phyloP scores from a whole-genome alignment of 2,888 invertebrate genomes.

The Synergus itoensis region DNA sequence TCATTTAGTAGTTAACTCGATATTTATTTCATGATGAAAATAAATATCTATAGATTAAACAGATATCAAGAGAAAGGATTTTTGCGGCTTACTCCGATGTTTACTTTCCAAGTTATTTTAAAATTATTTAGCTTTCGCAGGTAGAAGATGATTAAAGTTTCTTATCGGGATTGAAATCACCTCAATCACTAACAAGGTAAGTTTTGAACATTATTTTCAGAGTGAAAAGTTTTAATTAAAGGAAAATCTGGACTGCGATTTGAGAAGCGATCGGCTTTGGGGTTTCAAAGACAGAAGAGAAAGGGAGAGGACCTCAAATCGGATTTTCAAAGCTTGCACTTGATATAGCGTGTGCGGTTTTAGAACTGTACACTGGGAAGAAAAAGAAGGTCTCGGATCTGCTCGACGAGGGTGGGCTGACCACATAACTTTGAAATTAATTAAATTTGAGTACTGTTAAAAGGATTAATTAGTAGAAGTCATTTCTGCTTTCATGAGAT shows the following conservation, averaged over 20 bases:
- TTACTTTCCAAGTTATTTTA: too few species aligned
- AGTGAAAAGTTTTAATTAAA: conserved; percentile 32
- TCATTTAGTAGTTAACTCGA: too few species aligned
- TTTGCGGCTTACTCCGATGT: too few species aligned
- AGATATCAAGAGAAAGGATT: too few species aligned
- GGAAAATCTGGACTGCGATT: conserved; percentile 29
- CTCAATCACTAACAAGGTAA: conserved; percentile 22
- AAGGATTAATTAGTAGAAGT: conserved; percentile 75
- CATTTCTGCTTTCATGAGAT: conserved; percentile 55
- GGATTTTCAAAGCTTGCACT: conserved; percentile 59
- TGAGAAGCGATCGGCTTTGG: conserved; percentile 9
- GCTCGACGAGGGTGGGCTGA: conserved; percentile 52
- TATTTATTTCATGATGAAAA: too few species aligned
- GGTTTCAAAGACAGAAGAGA: conserved; percentile 49
- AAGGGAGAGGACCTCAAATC: conserved; percentile 59
- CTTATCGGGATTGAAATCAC: background rate
- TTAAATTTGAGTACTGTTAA: conserved; percentile 75
- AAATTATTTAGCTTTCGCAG: background rate
- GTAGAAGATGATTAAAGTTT: background rate
- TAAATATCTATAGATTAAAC: too few species aligned
- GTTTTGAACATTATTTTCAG: conserved; percentile 7
- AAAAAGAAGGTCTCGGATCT: conserved; percentile 52
- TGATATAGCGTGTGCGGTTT: conserved; percentile 23
- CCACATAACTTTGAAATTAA: conserved; percentile 75
- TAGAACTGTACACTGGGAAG: conserved; percentile 21